Percentiles rank a stretch among this genome's conserved stretches.
Evolutionary conservation across 37 sponge, comb jelly and placozoan genomes (phyloP).

Genomic region (Crambe crambe): DNA sequence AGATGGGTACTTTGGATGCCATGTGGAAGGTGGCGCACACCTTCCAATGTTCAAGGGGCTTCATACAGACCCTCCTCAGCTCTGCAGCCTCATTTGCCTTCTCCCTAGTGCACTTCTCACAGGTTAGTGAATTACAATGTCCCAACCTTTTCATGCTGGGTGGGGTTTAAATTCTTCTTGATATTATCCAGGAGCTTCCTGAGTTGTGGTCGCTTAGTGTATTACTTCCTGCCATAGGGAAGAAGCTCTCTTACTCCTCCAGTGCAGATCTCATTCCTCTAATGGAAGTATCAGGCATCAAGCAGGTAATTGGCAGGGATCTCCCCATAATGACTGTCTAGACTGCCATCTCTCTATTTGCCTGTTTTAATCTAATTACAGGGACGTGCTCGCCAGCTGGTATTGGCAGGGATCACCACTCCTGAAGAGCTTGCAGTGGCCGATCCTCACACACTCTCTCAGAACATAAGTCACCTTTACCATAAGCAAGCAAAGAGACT

Average conservation of each 20-base stretch:
- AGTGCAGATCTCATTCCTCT: conserved; percentile 76
- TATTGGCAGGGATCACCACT: conserved; percentile 74
- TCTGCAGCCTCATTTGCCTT: conserved; percentile 66
- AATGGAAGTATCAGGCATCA: conserved; percentile 88
- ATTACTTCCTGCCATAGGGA: conserved; percentile 69
- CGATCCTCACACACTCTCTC: conserved; percentile 49
- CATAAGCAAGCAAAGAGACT: conserved; percentile 60
- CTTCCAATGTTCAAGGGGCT: conserved; percentile 85
- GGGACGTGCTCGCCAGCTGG: conserved; percentile 90
- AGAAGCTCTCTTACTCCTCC: conserved; percentile 68
- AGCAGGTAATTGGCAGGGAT: conserved; percentile 74
- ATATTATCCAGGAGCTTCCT: conserved; percentile 72
- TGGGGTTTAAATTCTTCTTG: not conserved
- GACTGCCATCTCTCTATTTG: not conserved
- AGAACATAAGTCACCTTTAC: conserved; percentile 64
- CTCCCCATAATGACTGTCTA: not conserved
- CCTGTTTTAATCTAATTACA: conserved; percentile 5
- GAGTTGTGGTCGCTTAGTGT: conserved; percentile 82
- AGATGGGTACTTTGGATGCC: conserved; percentile 24
- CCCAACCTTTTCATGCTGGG: not conserved
- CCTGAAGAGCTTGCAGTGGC: conserved; percentile 69
- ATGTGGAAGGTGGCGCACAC: conserved; percentile 77
- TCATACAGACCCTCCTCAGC: conserved; percentile 67
- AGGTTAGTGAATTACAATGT: too few species aligned
- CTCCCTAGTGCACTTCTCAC: conserved; percentile 79